Evolutionary conservation across 2,888 invertebrate genomes (phyloP), one percentile per base, ranked within the genome.

Genomic region (Aspidiotus destructor): DNA sequence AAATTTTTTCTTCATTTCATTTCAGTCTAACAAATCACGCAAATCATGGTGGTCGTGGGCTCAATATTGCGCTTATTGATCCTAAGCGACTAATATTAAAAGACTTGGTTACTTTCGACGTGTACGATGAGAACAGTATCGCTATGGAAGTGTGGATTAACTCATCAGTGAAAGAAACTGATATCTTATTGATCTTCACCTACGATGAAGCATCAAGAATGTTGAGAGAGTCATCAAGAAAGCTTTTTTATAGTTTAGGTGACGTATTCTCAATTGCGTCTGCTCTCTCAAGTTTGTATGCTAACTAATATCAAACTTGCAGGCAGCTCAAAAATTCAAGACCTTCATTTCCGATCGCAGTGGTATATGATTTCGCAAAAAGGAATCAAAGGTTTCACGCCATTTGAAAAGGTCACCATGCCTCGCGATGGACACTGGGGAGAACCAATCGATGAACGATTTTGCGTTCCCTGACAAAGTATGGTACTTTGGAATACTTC

Each of bases 171-270:
- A 72, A 73, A 13, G 69, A 71, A 1, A 78, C 78, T n/a, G 80
- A 82, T 70, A 80, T 83, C 64, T 75, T 82, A 3, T 76, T 81
- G 52, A 78, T 79, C 42, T 79, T 81, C 41, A 79, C 80, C 8
- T 80, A 79, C 73, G 83, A 83, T 74, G 83, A 83, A 73, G 81
- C 81, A 1, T 79, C 81, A 7, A 79, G 77, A 71, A 80, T 80
- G 77, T 79, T 83, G 44, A 78, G 79, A 53, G 76, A 77, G 62
- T 77, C 79, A 72, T 80, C 81, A 1, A 79, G 78, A 71, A 77
- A 79, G 70, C 73, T 80, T 41, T 75, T 82, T 53, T 80, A 79
- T 73, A 77, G 80, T 63, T 75, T 82, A 70, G 82, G 82, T 63
- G 11, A 28, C 28, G 28, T 28, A 28, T 28, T 28, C 28, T 5